These are phyloP conservation scores for Mycetomoellerius zeteki DNA, from an alignment of 1,140 invertebrate genomes.

Conservation along the genomic window DNA sequence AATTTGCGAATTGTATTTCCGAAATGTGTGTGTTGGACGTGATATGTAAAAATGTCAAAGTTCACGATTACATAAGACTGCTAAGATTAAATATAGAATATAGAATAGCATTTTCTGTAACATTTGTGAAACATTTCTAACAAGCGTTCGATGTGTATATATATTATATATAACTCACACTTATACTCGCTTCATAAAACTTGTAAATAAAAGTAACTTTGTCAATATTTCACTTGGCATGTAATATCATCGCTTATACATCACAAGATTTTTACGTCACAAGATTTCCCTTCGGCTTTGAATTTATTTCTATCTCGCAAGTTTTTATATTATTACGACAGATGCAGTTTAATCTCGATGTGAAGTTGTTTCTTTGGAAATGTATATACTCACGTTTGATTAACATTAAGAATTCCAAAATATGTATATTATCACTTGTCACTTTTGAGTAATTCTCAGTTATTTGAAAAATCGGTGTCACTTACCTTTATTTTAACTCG, in stretches of 20 bases:
- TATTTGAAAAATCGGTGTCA: neutral
- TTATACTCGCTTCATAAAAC: slow-evolving; percentile 21
- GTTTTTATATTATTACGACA: slow-evolving; percentile 30
- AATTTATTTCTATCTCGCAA: slow-evolving; percentile 46
- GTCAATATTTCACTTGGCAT: slow-evolving; percentile 55
- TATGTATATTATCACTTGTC: slow-evolving; percentile 29
- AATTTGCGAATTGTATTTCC: slow-evolving; percentile 14
- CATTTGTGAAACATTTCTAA: neutral
- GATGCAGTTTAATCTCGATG: slow-evolving; percentile 50
- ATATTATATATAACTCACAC: neutral
- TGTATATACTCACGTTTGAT: slow-evolving; percentile 26
- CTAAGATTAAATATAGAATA: slow-evolving; percentile 7
- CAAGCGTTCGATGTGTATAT: neutral
- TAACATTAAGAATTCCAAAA: neutral
- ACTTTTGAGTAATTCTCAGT: slow-evolving; percentile 22
- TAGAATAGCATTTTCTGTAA: neutral
- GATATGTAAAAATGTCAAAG: slow-evolving; percentile 39
- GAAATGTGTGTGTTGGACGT: neutral
- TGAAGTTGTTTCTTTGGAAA: slow-evolving; percentile 42
- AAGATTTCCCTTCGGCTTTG: slow-evolving; percentile 44
- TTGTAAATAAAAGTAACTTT: slow-evolving; percentile 56
- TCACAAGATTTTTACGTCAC: slow-evolving; percentile 30
- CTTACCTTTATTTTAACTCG: neutral
- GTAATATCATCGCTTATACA: slow-evolving; percentile 48
- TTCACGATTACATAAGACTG: neutral